Base-by-base conservation (phyloP, 53 echinoderm and acorn worm species). In the Actinopyga echinites region DNA sequence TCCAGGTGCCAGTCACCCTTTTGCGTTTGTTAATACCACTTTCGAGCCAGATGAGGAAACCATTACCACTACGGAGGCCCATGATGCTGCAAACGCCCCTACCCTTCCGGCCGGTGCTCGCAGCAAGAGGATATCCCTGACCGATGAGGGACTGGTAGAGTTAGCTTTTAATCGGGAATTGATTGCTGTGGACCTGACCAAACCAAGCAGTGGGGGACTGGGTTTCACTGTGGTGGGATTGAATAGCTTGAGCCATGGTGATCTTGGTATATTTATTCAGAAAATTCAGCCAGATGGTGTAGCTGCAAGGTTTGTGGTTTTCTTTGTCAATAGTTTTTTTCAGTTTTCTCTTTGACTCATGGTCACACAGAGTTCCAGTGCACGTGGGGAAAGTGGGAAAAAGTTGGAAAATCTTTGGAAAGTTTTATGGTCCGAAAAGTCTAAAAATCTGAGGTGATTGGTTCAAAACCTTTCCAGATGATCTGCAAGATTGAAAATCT, bases 211-310 rank as follows among this genome's bases (percentile, higher is more conserved):
- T 31, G 85, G 94, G n/a, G 99, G 99, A 2, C 92, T 99, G 2
- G 99, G 99, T 20, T 99, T 99, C 91, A 99, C 94, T 67, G 99
- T 99, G 45, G 92, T 95, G 10, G 99, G 99, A 17, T 83, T 99
- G 74, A 99, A 95, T 82, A 92, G 99, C 44, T 89, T 95, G 60
- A 94, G 92, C 55, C 92, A 92, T 29, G 99, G 94, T 23, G 99
- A 99, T 25, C 82, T 99, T 24, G 99, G 99, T 0, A 99, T 99
- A 62, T 99, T 99, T 86, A 94, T 99, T n/a, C 99, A 99, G 79
- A 92, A 95, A 90, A 92, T 99, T 23, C 99, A 99, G 73, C 94
- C 85, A 32, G 85, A 79, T 36, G 92, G 94, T 34, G 89, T 90
- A 17, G 99, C 95, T 65, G 94, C 85, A 35, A 92, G 87, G 99